These are phyloP conservation scores for Corythoichthys intestinalis DNA, from an alignment of 2,113 vertebrate genomes.

Conservation along the genomic window DNA sequence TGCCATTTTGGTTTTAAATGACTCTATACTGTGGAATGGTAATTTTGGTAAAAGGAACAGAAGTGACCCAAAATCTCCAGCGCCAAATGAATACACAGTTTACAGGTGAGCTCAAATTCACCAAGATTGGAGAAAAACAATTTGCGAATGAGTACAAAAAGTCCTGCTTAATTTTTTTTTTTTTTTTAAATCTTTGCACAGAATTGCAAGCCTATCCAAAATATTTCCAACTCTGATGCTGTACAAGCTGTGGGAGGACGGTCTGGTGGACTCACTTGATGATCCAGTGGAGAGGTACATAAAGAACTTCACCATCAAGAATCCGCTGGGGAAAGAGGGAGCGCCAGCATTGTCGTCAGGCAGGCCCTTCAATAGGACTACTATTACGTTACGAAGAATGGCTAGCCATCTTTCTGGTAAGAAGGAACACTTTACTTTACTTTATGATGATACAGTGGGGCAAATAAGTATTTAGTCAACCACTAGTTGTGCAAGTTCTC, in stretches of 20 bases:
- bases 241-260: slow-evolving; percentile 89
- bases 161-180: not conserved
- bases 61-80: slow-evolving; percentile 74
- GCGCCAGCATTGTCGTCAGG: slow-evolving; percentile 43
- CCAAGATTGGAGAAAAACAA: too few species aligned
- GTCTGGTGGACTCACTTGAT: slow-evolving; percentile 79
- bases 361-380: slow-evolving; percentile 46
- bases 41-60: slow-evolving; percentile 85
- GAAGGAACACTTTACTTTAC: not conserved
- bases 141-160: not conserved
- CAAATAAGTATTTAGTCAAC: too few species aligned
- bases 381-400: slow-evolving; percentile 85
- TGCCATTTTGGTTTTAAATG: slow-evolving; percentile 83
- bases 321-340: slow-evolving; percentile 74
- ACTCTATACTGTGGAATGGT: slow-evolving; percentile 88
- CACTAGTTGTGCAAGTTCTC: too few species aligned
- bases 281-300: slow-evolving; percentile 82
- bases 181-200: slow-evolving; percentile 37
- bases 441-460: not conserved
- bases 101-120: slow-evolving; percentile 84
- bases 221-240: slow-evolving; percentile 89
- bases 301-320: slow-evolving; percentile 81
- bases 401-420: slow-evolving; percentile 81
- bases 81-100: slow-evolving; percentile 83
- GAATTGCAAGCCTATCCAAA: slow-evolving; percentile 88